Base-by-base conservation (phyloP, 30 jellyfish, hydroid and myxozoan genomes). In the Aurelia sp. region DNA sequence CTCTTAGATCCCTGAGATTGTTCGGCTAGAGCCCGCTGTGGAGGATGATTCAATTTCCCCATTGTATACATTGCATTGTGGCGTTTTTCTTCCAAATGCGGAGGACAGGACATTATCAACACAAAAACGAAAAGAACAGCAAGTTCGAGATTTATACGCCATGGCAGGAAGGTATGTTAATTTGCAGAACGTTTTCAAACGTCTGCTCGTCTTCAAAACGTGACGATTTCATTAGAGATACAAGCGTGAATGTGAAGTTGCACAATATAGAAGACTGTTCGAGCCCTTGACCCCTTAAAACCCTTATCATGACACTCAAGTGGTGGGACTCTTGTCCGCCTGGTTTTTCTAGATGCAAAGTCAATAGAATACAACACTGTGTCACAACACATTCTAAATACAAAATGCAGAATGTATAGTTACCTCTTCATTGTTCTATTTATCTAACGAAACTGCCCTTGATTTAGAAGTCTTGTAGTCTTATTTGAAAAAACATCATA, bases 31-130 rank as follows among this genome's bases (percentile, higher is more conserved):
- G 4, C 91, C 92, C 41, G 90, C 85, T 16, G 50, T 8, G 40
- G 91, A 87, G 18, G 96, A 92, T n/a, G 89, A 76, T n/a, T 30
- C 82, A 13, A 31, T 79, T 35, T 81, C 75, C 61, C 88, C 96
- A 10, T 74, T 88, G 87, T 93, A 88, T 64, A 87, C 93, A 20
- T 81, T 81, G 85, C 98, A 93, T 76, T 57, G 58, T 27, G 98
- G 98, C 3, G 80, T 93, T 20, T 82, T 85, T 84, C 74, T 93
- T 27, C 67, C 67, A 3, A 60, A 72, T 2, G 53, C 78, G 12
- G 86, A 62, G 58, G 68, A 76, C 1, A 73, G 74, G 17, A 38
- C 72, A 44, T 86, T 76, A 30, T 63, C 82, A 7, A 74, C 82
- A 40, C 63, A 27, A 0, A 35, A 61, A 8, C 66, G 74, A 24